Evolutionary conservation across 2,888 invertebrate genomes (phyloP).

Genomic region (Entomobrya proxima): DNA sequence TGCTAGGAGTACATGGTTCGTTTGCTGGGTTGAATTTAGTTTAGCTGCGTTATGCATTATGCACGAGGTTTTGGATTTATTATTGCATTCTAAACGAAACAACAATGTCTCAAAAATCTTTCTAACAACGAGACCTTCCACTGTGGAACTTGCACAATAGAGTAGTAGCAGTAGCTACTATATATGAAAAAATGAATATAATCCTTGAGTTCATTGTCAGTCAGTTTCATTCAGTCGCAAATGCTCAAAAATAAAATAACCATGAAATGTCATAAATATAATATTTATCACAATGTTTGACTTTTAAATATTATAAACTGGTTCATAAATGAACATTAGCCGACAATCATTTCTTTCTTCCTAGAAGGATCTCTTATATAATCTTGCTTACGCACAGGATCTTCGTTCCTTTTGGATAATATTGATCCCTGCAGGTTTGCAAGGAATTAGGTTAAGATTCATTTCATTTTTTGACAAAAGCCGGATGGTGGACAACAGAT

Average conservation of each 20-base stretch:
- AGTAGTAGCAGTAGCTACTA: not conserved
- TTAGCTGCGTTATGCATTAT: slow-evolving; percentile 39
- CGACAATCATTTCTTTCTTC: too few species aligned
- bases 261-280: not conserved
- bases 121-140: not conserved
- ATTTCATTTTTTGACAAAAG: slow-evolving; percentile 24
- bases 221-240: slow-evolving; percentile 22
- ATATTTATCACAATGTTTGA: too few species aligned
- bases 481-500: slow-evolving; percentile 51
- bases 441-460: slow-evolving; percentile 44
- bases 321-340: too few species aligned
- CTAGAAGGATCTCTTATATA: too few species aligned
- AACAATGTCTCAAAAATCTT: slow-evolving; percentile 1
- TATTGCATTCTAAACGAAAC: slow-evolving; percentile 48
- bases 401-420: too few species aligned
- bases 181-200: too few species aligned
- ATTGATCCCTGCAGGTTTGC: not conserved
- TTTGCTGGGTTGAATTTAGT: slow-evolving; percentile 4
- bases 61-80: slow-evolving; percentile 51
- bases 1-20: not conserved
- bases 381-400: too few species aligned
- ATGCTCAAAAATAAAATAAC: slow-evolving; percentile 8
- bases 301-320: too few species aligned
- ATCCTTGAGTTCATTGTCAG: slow-evolving; percentile 20
- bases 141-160: not conserved